Base-by-base conservation (phyloP, 2,797 vertebrate species). In the Rhyacichthys aspro region DNA sequence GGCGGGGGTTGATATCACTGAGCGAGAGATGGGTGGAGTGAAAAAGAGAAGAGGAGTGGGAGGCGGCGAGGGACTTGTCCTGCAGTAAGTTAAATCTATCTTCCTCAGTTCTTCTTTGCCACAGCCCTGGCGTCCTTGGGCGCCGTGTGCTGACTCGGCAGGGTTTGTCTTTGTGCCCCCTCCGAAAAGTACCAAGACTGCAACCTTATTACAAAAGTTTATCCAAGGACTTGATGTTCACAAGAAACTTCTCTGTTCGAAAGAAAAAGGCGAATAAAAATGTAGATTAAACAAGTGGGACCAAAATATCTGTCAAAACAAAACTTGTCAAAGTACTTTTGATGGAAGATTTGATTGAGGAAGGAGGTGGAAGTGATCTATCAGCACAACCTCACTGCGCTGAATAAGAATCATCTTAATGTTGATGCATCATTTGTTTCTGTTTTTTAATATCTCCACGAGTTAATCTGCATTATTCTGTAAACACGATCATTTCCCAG, bases 201-300 rank as follows among this genome's bases (percentile, higher is more conserved):
- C 78, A 88, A 84, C 74, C 82, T 88, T 86, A 88, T 82, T 85
- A 76, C 71, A 79, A 78, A 87, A 87, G 84, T 86, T 86, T 78
- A 72, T 44, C 53, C 72, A 83, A 90, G 84, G 81, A 87, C 85
- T 67, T 43, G 12, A 38, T 76, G 73, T 72, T 73, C 70, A 80
- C 62, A 48, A 56, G 59, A 63, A 86, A 81, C 67, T 74, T 43
- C 33, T 56, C 37, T 28, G 18, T 46, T 42, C 45, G 3, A 16
- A 46, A 10, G 14, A 33, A 54, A 55, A 53, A 11, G 11, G 43
- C 11, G 16, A 59, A 54, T 15, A 42, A 45, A 55, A 64, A 55
- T 55, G 41, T 38, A 58, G n/a, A 56, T 59, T 33, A 34, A 75
- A 59, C 32, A 59, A 72, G 11, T 15, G 16, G 19, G 49, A 45